phyloP scores from a whole-genome alignment of 2,797 vertebrate genomes.

The Podarcis siculus region DNA sequence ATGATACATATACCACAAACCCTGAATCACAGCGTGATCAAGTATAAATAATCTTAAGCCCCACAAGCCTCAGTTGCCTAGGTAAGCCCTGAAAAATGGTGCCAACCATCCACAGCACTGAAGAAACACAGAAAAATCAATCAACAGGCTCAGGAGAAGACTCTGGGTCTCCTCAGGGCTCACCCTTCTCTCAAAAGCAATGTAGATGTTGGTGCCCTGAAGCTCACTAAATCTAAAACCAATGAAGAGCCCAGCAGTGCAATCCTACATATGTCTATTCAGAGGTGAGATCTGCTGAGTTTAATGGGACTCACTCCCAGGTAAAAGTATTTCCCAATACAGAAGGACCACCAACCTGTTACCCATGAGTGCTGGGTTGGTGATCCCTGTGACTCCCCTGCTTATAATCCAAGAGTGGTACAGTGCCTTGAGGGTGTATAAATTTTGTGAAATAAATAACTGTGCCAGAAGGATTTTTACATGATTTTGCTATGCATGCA shows the following conservation, averaged over 20 bases:
- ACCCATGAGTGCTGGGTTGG: not conserved
- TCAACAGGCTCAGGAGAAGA: not conserved
- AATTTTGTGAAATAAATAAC: too few relatives aligned
- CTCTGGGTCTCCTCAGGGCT: not conserved
- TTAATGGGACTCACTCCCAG: not conserved
- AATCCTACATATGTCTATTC: too few relatives aligned
- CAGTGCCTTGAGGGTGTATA: not conserved
- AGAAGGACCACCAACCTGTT: too few relatives aligned
- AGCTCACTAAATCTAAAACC: not conserved
- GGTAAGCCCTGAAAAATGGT: not conserved
- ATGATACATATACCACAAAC: not conserved
- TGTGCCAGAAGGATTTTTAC: not conserved
- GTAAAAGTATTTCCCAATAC: too few relatives aligned
- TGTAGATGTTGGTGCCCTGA: not conserved
- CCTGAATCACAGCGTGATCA: not conserved
- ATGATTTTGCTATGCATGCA: not conserved
- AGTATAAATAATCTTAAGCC: not conserved
- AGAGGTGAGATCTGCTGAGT: too few relatives aligned
- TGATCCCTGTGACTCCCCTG: not conserved
- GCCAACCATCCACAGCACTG: not conserved
- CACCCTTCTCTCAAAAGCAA: not conserved
- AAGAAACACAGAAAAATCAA: not conserved
- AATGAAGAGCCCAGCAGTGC: too few relatives aligned
- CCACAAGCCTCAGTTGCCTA: not conserved
- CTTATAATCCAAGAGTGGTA: not conserved